Base-by-base conservation (phyloP, 1,140 invertebrate genomes). In the Frieseomelitta varia region DNA sequence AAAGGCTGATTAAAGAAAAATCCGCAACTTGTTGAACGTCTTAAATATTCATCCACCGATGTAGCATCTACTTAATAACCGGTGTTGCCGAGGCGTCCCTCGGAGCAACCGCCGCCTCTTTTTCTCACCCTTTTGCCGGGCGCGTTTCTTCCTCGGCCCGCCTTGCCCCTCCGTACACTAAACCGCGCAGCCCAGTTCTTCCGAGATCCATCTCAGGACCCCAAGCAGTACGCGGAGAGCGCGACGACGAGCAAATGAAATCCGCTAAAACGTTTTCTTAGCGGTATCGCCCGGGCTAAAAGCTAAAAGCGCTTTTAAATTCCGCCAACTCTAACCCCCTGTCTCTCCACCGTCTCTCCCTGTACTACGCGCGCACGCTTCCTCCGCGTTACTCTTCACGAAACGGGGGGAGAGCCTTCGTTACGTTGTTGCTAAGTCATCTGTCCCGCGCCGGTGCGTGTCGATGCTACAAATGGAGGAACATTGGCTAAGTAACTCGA, bases 41-140 rank as follows among this genome's bases (percentile, higher is more conserved):
- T 94, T 94, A 94, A 94, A 94, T 94, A 94, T 94, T 94, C 93
- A 94, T 94, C 93, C 93, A 85, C 88, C 91, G 91, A 94, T 94
- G 92, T 93, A 93, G 91, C 92, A 91, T 93, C 93, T 94, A 93
- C 93, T 94, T 94, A 93, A 94, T 94, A 94, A 94, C 91, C 90
- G 82, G 91, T 92, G 90, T 93, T 93, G 90, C 88, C 88, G 73
- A 79, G 39, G 39, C 81, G 81, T 90, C 74, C 76, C 78, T 76
- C 81, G 69, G 76, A 89, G 81, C 87, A 87, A 87, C 83, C 83
- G 81, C 81, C 65, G 76, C 81, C 86, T 82, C 81, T 90, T 90
- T 86, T 86, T 81, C 81, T 88, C 80, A 83, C 85, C 82, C 79
- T 84, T 86, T 83, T 53, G 55, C 83, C 67, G 65, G 77, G 71